phyloP scores from a whole-genome alignment of 2,797 vertebrate species.

The Myripristis jacobus region DNA sequence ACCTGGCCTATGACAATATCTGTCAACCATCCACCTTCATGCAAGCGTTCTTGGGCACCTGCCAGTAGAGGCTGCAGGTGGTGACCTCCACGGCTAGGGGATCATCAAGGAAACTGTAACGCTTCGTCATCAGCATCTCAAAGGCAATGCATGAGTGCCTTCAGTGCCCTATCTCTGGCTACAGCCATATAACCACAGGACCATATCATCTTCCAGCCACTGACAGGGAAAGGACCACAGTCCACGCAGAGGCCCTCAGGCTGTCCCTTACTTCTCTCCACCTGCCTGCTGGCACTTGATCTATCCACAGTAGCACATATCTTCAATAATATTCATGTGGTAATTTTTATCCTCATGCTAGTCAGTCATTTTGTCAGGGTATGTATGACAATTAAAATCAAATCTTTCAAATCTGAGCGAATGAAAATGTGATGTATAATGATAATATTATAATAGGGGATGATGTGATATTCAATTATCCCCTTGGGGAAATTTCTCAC shows the following conservation, averaged over 20 bases:
- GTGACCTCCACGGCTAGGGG: neutral
- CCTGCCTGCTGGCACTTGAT: conserved; percentile 17
- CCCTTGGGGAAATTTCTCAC: neutral
- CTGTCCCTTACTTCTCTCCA: neutral
- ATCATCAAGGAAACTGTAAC: conserved; percentile 35
- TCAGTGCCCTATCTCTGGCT: conserved; percentile 16
- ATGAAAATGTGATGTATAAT: conserved; percentile 37
- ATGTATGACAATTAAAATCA: neutral
- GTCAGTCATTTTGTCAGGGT: conserved; percentile 45
- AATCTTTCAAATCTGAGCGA: conserved; percentile 26
- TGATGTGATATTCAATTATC: conserved; percentile 18
- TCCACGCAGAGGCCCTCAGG: neutral
- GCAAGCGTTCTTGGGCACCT: conserved; percentile 7
- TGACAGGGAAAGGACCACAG: conserved; percentile 2
- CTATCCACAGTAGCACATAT: conserved; percentile 30
- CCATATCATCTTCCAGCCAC: neutral
- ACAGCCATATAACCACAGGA: neutral
- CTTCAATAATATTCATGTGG: conserved; percentile 3
- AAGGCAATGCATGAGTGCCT: conserved; percentile 13
- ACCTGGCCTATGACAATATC: conserved; percentile 17
- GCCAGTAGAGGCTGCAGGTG: conserved; percentile 1
- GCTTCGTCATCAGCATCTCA: neutral
- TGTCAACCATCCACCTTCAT: conserved; percentile 21
- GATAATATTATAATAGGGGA: neutral
- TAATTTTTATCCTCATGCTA: conserved; percentile 30